phyloP scores from a whole-genome alignment of 2,888 invertebrate genomes.

The Ophion slaviceki region DNA sequence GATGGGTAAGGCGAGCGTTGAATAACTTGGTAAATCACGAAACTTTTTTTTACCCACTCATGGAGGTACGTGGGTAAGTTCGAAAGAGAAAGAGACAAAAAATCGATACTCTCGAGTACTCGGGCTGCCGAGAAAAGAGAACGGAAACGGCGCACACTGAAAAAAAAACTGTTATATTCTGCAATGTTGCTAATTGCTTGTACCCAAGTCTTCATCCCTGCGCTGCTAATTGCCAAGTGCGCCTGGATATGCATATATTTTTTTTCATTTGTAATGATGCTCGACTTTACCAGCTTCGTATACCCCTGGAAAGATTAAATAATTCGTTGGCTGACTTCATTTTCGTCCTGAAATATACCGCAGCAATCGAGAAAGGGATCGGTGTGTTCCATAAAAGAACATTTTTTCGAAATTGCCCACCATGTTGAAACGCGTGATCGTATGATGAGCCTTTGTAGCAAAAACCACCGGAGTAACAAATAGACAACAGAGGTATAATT shows the following conservation, averaged over 20 bases:
- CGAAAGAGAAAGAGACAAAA: constrained; percentile 40
- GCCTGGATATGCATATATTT: constrained; percentile 17
- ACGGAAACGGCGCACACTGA: constrained; percentile 8
- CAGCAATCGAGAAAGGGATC: background rate
- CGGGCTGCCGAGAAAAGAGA: background rate
- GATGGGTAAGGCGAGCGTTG: constrained; percentile 58
- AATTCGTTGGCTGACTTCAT: constrained; percentile 20
- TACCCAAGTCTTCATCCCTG: constrained; percentile 11
- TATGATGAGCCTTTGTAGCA: background rate
- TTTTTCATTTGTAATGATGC: constrained; percentile 19
- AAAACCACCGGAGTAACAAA: background rate
- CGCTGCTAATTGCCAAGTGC: constrained; percentile 51
- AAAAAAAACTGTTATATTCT: constrained; percentile 40
- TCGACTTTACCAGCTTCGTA: background rate
- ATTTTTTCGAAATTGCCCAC: background rate
- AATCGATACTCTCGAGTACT: constrained; percentile 54
- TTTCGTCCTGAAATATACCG: background rate
- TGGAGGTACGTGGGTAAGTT: constrained; percentile 40
- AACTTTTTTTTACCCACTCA: constrained; percentile 53
- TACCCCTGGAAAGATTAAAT: constrained; percentile 14
- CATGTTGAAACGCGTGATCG: background rate
- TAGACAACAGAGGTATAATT: background rate
- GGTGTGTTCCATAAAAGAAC: background rate
- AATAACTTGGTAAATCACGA: constrained; percentile 63
- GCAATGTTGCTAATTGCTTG: constrained; percentile 58